Conservation (phyloP, 2,888 invertebrate species). For the Caenorhabditis sp. region DNA sequence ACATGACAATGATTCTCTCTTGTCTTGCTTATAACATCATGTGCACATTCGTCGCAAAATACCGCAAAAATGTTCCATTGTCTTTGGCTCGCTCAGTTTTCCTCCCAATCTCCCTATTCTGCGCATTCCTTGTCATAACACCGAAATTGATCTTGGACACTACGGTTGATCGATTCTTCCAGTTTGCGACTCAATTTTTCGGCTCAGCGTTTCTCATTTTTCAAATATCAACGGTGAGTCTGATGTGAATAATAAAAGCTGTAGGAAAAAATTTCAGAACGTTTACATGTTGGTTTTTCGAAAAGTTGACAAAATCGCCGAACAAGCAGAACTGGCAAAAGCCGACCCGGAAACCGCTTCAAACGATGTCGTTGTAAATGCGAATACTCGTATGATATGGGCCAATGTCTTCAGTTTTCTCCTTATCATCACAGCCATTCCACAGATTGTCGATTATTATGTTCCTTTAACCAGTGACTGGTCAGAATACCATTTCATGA, state of each 20-base stretch:
- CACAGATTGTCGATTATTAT: conserved; percentile 33
- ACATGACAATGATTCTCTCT: conserved; percentile 28
- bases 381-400: conserved; percentile 28
- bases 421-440: conserved; percentile 22
- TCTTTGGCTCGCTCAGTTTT: conserved; percentile 14
- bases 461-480: conserved; percentile 24
- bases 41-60: conserved; percentile 33
- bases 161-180: conserved; percentile 19
- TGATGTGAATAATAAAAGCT: neutral
- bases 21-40: conserved; percentile 34
- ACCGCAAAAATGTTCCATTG: conserved; percentile 23
- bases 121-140: conserved; percentile 22
- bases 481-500: conserved; percentile 27
- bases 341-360: conserved; percentile 5
- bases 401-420: conserved; percentile 30
- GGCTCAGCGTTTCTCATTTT: conserved; percentile 16
- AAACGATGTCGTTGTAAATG: conserved; percentile 33
- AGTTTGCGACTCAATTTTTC: conserved; percentile 31
- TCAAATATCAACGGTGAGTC: conserved; percentile 10
- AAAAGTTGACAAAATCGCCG: conserved; percentile 7
- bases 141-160: conserved; percentile 23
- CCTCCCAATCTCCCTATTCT: conserved; percentile 23
- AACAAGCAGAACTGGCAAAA: conserved; percentile 5
- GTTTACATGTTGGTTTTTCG: conserved; percentile 12
- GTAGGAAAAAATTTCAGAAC: neutral